Evolutionary conservation across 2,888 invertebrate species (phyloP), one percentile per base, ranked within the genome.

Genomic region (Mongoloraphidia duomilia): DNA sequence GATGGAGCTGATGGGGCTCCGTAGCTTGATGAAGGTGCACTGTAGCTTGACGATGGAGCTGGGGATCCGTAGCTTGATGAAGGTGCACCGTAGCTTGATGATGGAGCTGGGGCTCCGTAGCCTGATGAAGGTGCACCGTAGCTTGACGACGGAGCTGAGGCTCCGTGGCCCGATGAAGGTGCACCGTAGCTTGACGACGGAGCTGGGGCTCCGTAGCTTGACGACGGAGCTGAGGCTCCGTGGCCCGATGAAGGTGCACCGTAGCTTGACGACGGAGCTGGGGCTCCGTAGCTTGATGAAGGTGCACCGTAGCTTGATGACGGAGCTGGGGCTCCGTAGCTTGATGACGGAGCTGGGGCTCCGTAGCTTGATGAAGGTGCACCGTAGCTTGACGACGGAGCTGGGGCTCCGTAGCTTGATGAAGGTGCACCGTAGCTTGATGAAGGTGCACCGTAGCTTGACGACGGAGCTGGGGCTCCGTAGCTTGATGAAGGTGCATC

Each of bases 261-360:
- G 44, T 57, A 60, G n/a, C 45, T 52, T 46, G 41, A 34, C 2
- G 52, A 39, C 3, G 57, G 52, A 9, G 54, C 43, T 2, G 54
- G 55, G 2, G 54, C 45, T 36, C 55, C 56, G 49, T 56, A 58
- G 34, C 44, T 46, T 2, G 50, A 44, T 34, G 54, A 52, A 26
- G 60, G 59, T n/a, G 54, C 47, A 34, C 57, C 56, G 46, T 59
- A 58, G 35, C 44, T 52, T 4, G 47, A 47, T 11, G 56, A 53
- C 39, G 55, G 53, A 34, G 49, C 44, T 13, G 52, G 50, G 3
- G 45, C 26, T 26, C 17, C n/a, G 50, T 45, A 38, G 50, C 34
- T 35, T 45, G 47, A 49, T 9, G 54, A 54, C n/a, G 53, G 50
- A n/a, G 47, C 38, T 3, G 51, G 41, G 9, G 52, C 46, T 38